Percentiles rank a stretch among this genome's conserved stretches.
These are phyloP conservation scores for Pseudomugil gertrudae DNA, from an alignment of 2,797 vertebrate species.

Conservation along the genomic window DNA sequence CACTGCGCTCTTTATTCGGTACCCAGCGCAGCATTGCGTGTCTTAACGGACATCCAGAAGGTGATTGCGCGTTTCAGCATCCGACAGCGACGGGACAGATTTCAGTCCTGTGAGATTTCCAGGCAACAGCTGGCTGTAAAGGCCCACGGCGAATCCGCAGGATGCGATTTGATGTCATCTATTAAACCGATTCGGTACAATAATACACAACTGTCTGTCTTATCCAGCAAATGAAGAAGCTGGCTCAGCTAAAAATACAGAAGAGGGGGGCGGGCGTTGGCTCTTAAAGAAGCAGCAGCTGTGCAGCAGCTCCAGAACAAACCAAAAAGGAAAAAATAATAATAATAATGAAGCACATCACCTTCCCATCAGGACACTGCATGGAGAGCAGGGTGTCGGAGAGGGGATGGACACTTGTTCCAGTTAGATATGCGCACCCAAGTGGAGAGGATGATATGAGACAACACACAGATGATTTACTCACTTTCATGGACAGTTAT, in stretches of 20 bases:
- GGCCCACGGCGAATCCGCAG: constrained; percentile 58
- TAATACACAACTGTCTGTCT: constrained; percentile 77
- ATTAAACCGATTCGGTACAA: constrained; percentile 73
- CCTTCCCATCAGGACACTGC: constrained; percentile 43
- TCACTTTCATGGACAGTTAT: background rate
- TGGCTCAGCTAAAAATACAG: constrained; percentile 86
- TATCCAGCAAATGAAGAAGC: constrained; percentile 81
- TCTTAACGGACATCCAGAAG: constrained; percentile 66
- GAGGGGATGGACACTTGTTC: constrained; percentile 2
- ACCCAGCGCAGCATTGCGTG: constrained; percentile 70
- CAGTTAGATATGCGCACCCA: constrained; percentile 28
- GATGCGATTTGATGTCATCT: constrained; percentile 67
- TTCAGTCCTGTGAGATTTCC: constrained; percentile 52
- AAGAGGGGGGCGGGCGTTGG: constrained; percentile 80
- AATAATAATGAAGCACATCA: constrained; percentile 3
- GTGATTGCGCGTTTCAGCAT: constrained; percentile 66
- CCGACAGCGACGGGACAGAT: constrained; percentile 56
- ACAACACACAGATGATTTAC: background rate
- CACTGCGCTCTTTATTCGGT: constrained; percentile 53
- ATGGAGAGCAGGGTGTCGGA: constrained; percentile 31
- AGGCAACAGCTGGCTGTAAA: constrained; percentile 52
- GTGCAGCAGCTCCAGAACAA: constrained; percentile 50
- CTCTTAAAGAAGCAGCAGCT: constrained; percentile 84
- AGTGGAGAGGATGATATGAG: constrained; percentile 16
- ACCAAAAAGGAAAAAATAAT: rapidly evolving